Percentiles rank a stretch among this genome's conserved stretches.
These are phyloP conservation scores for Lucinisca nassula DNA, from an alignment of 2,888 invertebrate genomes.

Conservation along the genomic window DNA sequence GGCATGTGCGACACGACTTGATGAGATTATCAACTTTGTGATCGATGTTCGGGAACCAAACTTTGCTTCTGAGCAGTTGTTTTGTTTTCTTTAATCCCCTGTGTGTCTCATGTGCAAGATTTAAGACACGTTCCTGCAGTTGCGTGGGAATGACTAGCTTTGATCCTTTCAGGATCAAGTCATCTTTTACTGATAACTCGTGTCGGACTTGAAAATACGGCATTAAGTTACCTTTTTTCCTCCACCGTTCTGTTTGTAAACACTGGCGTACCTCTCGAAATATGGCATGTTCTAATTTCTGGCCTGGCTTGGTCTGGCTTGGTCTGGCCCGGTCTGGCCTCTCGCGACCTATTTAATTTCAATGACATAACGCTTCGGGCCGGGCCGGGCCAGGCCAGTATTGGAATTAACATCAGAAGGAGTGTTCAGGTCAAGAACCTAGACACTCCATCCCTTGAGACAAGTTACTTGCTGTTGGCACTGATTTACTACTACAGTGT, in stretches of 20 bases:
- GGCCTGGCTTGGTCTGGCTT: too few relatives aligned
- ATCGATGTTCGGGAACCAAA: constrained; percentile 53
- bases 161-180: constrained; percentile 18
- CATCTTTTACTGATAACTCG: constrained; percentile 11
- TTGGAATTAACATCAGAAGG: too few relatives aligned
- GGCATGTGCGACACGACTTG: constrained; percentile 28
- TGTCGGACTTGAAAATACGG: constrained; percentile 12
- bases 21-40: constrained; percentile 20
- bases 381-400: too few relatives aligned
- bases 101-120: constrained; percentile 42
- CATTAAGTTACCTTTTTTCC: constrained; percentile 3
- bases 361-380: too few relatives aligned
- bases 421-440: too few relatives aligned
- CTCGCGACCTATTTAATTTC: too few relatives aligned
- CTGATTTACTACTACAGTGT: too few relatives aligned
- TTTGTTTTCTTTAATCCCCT: constrained; percentile 55
- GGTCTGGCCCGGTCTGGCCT: too few relatives aligned
- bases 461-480: too few relatives aligned
- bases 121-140: constrained; percentile 18
- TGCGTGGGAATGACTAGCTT: constrained; percentile 25
- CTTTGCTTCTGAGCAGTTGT: constrained; percentile 35
- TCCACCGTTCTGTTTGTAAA: neutral
- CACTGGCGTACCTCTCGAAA: neutral
- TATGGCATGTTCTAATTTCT: too few relatives aligned
- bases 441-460: too few relatives aligned